phyloP scores from a whole-genome alignment of 2,113 vertebrate species.

The Proterorhinus semilunaris region DNA sequence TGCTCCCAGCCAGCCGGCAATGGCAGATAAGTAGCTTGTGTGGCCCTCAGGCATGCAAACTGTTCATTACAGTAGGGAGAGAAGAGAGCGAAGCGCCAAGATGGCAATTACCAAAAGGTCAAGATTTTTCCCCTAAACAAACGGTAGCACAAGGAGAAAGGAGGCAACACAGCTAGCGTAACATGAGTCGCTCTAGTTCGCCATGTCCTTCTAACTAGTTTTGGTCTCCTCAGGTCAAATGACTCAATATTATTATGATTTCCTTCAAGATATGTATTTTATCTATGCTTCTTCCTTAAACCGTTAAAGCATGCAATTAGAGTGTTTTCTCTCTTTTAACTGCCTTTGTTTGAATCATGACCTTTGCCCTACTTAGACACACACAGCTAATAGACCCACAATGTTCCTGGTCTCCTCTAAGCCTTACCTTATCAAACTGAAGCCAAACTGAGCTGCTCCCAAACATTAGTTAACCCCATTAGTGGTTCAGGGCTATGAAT shows the following conservation, averaged over 20 bases:
- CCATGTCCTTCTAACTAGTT: conserved; percentile 31
- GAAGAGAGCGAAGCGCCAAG: conserved; percentile 32
- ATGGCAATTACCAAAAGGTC: conserved; percentile 61
- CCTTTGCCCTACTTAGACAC: conserved; percentile 13
- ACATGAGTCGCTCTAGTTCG: conserved; percentile 37
- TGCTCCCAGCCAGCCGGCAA: conserved; percentile 39
- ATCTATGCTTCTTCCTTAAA: background rate
- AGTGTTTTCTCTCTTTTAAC: background rate
- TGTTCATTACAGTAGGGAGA: conserved; percentile 48
- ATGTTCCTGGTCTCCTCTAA: conserved; percentile 29
- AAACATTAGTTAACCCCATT: conserved; percentile 88
- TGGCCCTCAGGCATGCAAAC: conserved; percentile 47
- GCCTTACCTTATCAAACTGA: conserved; percentile 39
- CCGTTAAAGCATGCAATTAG: conserved; percentile 18
- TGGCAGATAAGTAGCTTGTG: conserved; percentile 45
- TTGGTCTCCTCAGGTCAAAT: conserved; percentile 40
- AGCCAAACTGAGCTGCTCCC: conserved; percentile 67
- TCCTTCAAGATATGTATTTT: conserved; percentile 19
- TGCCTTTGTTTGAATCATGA: conserved; percentile 15
- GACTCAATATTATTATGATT: conserved; percentile 21
- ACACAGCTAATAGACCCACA: conserved; percentile 24
- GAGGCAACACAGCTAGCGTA: conserved; percentile 18
- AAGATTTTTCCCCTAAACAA: conserved; percentile 44
- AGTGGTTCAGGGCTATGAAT: conserved; percentile 87
- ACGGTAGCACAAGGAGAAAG: conserved; percentile 18